Evolutionary conservation across 2,888 invertebrate genomes (phyloP).

Genomic region (Cataglyphis rosenhaueri): DNA sequence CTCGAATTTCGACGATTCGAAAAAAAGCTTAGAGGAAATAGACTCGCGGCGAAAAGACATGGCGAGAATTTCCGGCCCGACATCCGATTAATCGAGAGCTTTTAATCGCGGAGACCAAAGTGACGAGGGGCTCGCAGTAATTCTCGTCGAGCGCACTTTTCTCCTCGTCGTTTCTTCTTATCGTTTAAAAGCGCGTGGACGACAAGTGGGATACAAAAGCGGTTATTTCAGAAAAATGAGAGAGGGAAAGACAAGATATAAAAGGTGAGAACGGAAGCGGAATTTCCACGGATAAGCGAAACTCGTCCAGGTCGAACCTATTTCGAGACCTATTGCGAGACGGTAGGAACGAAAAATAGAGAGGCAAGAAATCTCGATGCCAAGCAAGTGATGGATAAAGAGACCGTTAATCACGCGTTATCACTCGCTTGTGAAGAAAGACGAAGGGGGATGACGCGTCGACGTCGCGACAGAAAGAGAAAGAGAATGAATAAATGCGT

Average conservation of each 20-base stretch:
- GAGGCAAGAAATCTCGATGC: conserved; percentile 21
- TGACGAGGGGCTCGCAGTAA: conserved; percentile 55
- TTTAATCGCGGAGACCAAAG: conserved; percentile 54
- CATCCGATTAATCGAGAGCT: conserved; percentile 20
- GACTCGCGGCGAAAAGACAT: not conserved
- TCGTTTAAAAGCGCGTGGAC: conserved; percentile 8
- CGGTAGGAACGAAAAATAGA: conserved; percentile 3
- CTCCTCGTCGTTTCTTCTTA: conserved; percentile 1
- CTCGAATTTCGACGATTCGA: conserved; percentile 5
- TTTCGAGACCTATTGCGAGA: conserved; percentile 17
- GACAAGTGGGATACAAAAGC: conserved; percentile 19
- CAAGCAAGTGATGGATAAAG: conserved; percentile 61
- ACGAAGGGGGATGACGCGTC: not conserved
- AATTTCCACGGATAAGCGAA: conserved; percentile 34
- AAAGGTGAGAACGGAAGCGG: conserved; percentile 15
- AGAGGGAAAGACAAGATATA: conserved; percentile 15
- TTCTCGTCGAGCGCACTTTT: conserved; percentile 62
- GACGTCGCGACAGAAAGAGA: not conserved
- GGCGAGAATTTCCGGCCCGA: conserved; percentile 5
- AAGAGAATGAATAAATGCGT: not conserved
- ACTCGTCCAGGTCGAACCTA: conserved; percentile 6
- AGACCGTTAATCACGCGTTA: conserved; percentile 66
- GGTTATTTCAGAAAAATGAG: not conserved
- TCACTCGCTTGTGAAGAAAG: conserved; percentile 52
- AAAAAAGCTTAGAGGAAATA: not conserved